phyloP scores from a whole-genome alignment of 2,888 invertebrate genomes.

The Meliscaeva auricollis region DNA sequence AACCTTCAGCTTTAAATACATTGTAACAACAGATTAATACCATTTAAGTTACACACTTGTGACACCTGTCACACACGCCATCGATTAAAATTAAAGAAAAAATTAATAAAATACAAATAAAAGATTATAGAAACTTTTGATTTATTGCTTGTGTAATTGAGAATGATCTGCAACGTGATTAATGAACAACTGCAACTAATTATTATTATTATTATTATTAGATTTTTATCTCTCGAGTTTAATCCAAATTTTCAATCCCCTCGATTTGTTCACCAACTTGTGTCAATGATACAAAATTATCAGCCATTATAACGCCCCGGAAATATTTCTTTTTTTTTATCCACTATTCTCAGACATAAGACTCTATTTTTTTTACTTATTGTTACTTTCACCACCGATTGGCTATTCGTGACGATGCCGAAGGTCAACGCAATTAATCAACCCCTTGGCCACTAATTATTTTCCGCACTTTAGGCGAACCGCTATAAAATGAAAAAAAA shows the following conservation, averaged over 20 bases:
- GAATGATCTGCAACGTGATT: constrained; percentile 39
- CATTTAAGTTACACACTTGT: constrained; percentile 32
- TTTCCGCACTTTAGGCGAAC: constrained; percentile 57
- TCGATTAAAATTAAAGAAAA: constrained; percentile 45
- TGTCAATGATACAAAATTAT: constrained; percentile 22
- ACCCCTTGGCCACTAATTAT: constrained; percentile 64
- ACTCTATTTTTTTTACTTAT: neutral
- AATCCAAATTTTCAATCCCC: constrained; percentile 22
- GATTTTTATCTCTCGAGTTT: too few species aligned
- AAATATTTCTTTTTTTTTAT: constrained; percentile 41
- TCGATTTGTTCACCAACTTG: constrained; percentile 3
- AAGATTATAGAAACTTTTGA: constrained; percentile 46
- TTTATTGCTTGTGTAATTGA: constrained; percentile 42
- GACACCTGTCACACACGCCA: constrained; percentile 42
- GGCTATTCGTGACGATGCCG: constrained; percentile 61
- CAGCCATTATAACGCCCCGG: constrained; percentile 50
- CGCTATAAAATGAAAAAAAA: constrained; percentile 10
- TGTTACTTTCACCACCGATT: constrained; percentile 55
- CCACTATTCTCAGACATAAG: constrained; percentile 17
- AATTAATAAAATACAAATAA: neutral
- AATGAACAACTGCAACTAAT: constrained; percentile 28
- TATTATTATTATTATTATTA: constrained; percentile 27
- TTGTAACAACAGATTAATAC: constrained; percentile 54
- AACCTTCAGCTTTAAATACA: constrained; percentile 11
- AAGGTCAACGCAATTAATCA: constrained; percentile 74